Evolutionary conservation across 2,888 invertebrate species (phyloP), one percentile per base, ranked within the genome.

Genomic region (Volucella zonaria): DNA sequence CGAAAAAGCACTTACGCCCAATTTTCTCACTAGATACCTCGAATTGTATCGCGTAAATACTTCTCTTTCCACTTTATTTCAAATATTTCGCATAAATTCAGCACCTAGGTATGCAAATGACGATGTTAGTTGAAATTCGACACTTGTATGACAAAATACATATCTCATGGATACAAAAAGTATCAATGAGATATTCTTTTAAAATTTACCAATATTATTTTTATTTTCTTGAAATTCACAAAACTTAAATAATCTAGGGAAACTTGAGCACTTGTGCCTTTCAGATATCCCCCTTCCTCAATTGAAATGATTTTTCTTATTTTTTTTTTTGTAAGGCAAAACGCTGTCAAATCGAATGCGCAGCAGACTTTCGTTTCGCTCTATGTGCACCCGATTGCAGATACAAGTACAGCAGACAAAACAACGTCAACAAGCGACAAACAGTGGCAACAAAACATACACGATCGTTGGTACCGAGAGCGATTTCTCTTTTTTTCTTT

Each of bases 401-500:
- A 43, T 40, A 61, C 40, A 52, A n/a, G 42, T 45, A 64, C 23
- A 40, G 38, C 68, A 81, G 66, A 58, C 66, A 73, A 71, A 67
- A 56, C 43, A 23, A 23, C 51, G 38, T 54, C 40, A 40, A 47
- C 74, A 23, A 70, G 54, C 47, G 62, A 54, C 45, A 71, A 38
- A 23, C 66, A 54, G 62, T 62, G 18, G 47, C 54, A 74, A 52
- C 51, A 15, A 49, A 64, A 52, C 73, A 42, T 10, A 10, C 18
- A 15, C 59, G 71, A 66, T 45, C 6, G 6, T 31, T 31, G 18
- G 61, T 54, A 74, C 58, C 31, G 31, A 31, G 31, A 64, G 42
- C 78, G 82, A 83, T 83, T 83, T 83, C 82, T 83, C 82, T 83
- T 83, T 77, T 82, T 83, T 75, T 79, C 79, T 31, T 31, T 31